Evolutionary conservation across 2,113 vertebrate genomes (phyloP).

Genomic region (Coturnix japonica): DNA sequence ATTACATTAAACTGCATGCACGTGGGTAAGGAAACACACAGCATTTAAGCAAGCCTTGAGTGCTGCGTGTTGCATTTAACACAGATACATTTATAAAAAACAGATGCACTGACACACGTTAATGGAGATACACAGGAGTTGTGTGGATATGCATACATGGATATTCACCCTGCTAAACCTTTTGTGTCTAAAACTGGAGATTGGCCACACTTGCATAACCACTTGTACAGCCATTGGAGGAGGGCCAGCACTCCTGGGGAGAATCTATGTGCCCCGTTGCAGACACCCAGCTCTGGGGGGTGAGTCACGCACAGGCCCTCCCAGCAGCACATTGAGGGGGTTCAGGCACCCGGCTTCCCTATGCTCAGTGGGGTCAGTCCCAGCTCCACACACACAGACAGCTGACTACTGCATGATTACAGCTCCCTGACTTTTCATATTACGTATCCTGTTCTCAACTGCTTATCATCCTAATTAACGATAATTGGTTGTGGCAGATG

Average conservation of each 20-base stretch:
- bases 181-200: not conserved
- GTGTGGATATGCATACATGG: not conserved
- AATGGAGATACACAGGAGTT: not conserved
- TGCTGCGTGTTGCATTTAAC: not conserved
- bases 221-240: not conserved
- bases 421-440: not conserved
- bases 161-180: not conserved
- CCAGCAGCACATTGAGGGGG: not conserved
- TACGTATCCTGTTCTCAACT: not conserved
- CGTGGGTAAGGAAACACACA: not conserved
- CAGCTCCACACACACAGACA: not conserved
- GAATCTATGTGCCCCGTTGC: not conserved
- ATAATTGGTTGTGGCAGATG: not conserved
- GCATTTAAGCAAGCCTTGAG: accelerated
- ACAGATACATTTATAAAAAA: not conserved
- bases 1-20: not conserved
- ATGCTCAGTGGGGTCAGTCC: not conserved
- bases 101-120: accelerated
- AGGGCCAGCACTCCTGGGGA: not conserved
- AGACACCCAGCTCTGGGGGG: not conserved
- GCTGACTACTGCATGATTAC: not conserved
- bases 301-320: not conserved
- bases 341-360: not conserved
- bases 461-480: not conserved
- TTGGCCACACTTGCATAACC: not conserved